These are phyloP conservation scores for Sebastes schlegelii DNA, from an alignment of 2,113 vertebrate genomes.

Conservation along the genomic window DNA sequence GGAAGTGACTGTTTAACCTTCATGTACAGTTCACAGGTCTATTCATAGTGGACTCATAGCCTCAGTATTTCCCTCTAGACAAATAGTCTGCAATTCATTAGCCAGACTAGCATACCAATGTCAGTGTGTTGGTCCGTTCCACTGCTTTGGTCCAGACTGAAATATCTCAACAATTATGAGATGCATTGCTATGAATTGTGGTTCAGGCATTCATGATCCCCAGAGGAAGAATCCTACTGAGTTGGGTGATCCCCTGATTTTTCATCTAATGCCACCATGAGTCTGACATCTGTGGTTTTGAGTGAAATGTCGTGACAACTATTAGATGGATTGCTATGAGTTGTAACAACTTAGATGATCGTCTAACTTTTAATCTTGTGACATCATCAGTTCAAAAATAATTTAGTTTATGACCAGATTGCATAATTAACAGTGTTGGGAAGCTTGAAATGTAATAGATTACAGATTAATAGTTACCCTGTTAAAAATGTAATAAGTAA, in stretches of 20 bases:
- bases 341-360: neutral
- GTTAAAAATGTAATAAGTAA: too few species aligned
- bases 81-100: neutral
- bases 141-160: neutral
- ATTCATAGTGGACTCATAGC: neutral
- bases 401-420: neutral
- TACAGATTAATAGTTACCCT: too few species aligned
- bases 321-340: neutral
- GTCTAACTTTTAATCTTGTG: neutral
- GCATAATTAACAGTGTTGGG: too few species aligned
- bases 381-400: neutral
- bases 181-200: neutral
- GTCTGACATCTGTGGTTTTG: neutral
- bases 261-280: neutral
- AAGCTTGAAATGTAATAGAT: too few species aligned
- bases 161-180: neutral
- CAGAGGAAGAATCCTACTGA: neutral
- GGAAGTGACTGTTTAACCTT: neutral
- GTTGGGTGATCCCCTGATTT: neutral
- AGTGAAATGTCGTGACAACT: neutral
- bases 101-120: neutral
- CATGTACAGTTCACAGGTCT: neutral
- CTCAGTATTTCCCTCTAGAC: neutral
- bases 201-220: neutral
- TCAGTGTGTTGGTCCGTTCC: neutral